Base-by-base conservation (phyloP, 2,888 invertebrate species). In the Malacosoma neustria region DNA sequence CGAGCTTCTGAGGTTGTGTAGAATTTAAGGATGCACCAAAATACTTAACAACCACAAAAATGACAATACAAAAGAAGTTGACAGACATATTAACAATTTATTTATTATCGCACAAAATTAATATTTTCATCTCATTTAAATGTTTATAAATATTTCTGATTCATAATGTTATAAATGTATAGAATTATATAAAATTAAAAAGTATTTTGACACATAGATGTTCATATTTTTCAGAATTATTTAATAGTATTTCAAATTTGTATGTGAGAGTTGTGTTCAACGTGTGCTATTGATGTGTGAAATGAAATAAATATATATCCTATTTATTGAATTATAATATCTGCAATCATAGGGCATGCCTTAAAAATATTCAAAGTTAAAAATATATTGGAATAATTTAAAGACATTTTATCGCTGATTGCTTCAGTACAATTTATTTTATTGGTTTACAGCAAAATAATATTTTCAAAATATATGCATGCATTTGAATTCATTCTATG, bases 1-100 rank as follows among this genome's bases (percentile, higher is more conserved):
- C 51, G 80, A 82, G 81, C 81, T 80, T 81, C 72, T 64, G 64
- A 67, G 79, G 80, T 77, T 80, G 81, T 81, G 80, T 75, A 71
- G 71, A 60, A 57, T 62, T 60, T 57, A 53, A 64, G 57, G 9
- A 22, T 22, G 6, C 22, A 4, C 9, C n/a, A n/a, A n/a, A n/a
- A n/a, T 22, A 22, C 9, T 22, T 22, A 22, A 22, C 2, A 7
- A 7, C 22, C 22, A 22, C 9, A 22, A 22, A 62, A 54, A 54
- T 57, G 82, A 82, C 84, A 81, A 82, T 77, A 81, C 72, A 66
- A 50, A 63, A 66, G 73, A 61, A 63, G 64, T 73, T 77, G 76
- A 81, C 79, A 76, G 71, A 70, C 59, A 54, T 49, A 54, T 61
- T 50, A 48, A 56, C 44, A 39, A 52, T 54, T 48, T 58, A 56